phyloP scores from a whole-genome alignment of 1,140 invertebrate genomes.

The Drosophila ironensis region DNA sequence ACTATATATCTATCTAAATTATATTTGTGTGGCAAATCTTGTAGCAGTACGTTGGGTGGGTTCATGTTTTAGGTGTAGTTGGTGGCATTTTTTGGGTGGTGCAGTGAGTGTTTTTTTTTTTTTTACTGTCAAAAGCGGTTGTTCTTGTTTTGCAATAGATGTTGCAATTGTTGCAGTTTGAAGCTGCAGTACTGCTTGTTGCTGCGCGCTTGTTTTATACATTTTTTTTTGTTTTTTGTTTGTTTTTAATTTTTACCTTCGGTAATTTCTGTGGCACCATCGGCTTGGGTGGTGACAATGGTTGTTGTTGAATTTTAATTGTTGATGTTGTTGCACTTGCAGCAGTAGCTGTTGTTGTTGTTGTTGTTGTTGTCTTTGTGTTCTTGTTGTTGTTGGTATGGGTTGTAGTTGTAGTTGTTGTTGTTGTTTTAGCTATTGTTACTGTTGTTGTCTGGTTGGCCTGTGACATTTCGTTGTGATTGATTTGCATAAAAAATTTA shows the following conservation, averaged over 20 bases:
- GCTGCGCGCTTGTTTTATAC: too few relatives aligned
- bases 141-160: slow-evolving; percentile 22
- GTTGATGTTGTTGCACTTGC: slow-evolving; percentile 54
- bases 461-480: slow-evolving; percentile 39
- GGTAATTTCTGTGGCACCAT: slow-evolving; percentile 77
- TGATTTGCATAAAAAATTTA: slow-evolving; percentile 47
- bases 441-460: slow-evolving; percentile 53
- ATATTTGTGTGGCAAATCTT: background rate
- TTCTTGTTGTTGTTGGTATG: slow-evolving; percentile 61
- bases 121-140: slow-evolving; percentile 43
- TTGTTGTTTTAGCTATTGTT: slow-evolving; percentile 50
- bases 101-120: slow-evolving; percentile 7
- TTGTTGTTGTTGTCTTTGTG: slow-evolving; percentile 42
- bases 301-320: slow-evolving; percentile 81
- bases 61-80: background rate
- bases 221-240: slow-evolving; percentile 9
- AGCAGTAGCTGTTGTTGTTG: slow-evolving; percentile 43
- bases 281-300: slow-evolving; percentile 82
- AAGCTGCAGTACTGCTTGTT: too few relatives aligned
- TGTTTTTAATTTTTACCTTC: slow-evolving; percentile 69
- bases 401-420: slow-evolving; percentile 57
- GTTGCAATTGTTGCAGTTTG: slow-evolving; percentile 22
- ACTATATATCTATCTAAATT: too few relatives aligned
- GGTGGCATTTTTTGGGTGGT: background rate
- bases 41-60: slow-evolving; percentile 9